Base-by-base conservation (phyloP, 2,888 invertebrate species). In the Elmis aenea region DNA sequence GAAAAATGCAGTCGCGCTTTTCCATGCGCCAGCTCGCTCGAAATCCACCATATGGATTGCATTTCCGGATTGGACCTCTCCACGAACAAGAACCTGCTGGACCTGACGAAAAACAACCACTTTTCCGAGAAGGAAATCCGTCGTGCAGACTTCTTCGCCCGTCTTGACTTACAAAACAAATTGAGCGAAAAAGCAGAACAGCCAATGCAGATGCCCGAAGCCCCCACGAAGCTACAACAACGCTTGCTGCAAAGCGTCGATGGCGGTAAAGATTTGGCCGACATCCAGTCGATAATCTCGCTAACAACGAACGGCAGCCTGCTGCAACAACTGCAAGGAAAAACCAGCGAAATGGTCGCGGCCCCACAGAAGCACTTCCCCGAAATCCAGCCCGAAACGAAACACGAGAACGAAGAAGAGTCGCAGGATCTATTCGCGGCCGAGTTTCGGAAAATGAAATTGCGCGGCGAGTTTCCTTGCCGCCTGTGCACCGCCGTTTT, bases 381-480 rank as follows among this genome's bases (percentile, higher is more conserved):
- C 22, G 34, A 46, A 15, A 48, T 38, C 18, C 48, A 51, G 13
- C 43, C 52, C n/a, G 57, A 52, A 5, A 29, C 13, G n/a, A 57
- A 48, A 30, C 47, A 51, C 8, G 53, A 57, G 36, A 45, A 45
- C 6, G 50, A 48, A 27, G 81, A 87, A 58, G 89, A 89, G 61
- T 79, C 82, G 0, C 89, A 90, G 62, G 89, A 90, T 57, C 78
- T 81, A 20, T 88, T 88, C 54, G 85, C 87, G 1, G 82, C 85
- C 0, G 88, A 88, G 53, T 88, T 90, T 52, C 73, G 89, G n/a
- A 80, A 84, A 50, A 90, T 91, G 90, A 91, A 91, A 59, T 62
- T 88, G 26, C 81, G 88, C 20, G 90, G 91, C 0, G 89, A 90
- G 59, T 92, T 91, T 58, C 89, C 91, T 0, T 95, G 94, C 63